Conservation (phyloP, 2,888 invertebrate species). For the Trachelus stipa region DNA sequence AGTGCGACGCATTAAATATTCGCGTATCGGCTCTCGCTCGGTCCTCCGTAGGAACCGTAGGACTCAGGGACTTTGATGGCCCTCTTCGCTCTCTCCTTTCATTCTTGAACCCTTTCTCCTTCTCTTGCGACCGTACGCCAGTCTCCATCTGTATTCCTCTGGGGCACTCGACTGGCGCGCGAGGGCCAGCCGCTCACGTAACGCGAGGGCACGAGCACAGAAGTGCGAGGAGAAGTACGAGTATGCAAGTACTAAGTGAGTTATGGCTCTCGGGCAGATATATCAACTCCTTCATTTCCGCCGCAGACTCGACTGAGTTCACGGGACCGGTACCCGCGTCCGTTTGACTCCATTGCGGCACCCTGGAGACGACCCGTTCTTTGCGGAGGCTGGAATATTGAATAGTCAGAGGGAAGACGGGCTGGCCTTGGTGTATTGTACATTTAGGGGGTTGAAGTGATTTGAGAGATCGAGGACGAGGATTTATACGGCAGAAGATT, state of each 20-base stretch:
- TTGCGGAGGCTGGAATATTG: not conserved
- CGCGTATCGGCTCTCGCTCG: slow-evolving; percentile 45
- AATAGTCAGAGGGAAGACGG: not conserved
- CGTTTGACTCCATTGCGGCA: not conserved
- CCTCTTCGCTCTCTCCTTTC: slow-evolving; percentile 21
- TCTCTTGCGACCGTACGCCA: not conserved
- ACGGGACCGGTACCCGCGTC: slow-evolving; percentile 25
- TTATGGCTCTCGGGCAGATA: slow-evolving; percentile 61
- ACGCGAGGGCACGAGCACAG: slow-evolving; percentile 21
- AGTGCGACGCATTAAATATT: slow-evolving; percentile 54
- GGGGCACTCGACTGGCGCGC: slow-evolving; percentile 14
- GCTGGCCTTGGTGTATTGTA: not conserved
- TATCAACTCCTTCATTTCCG: slow-evolving; percentile 65
- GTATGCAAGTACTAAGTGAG: slow-evolving; percentile 60
- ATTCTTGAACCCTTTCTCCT: slow-evolving; percentile 10
- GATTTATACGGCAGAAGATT: not conserved
- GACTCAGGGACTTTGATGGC: slow-evolving; percentile 14
- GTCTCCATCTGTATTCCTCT: slow-evolving; percentile 27
- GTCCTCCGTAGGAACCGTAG: not conserved
- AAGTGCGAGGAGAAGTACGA: slow-evolving; percentile 29
- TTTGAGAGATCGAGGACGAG: not conserved
- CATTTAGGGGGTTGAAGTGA: not conserved
- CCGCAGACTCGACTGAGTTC: slow-evolving; percentile 53
- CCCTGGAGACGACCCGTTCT: not conserved
- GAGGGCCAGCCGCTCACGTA: slow-evolving; percentile 23